A percentile compares a stretch with the other conserved stretches of the same genome.
Evolutionary conservation across 1,140 invertebrate species (phyloP).

Genomic region (Atta cephalotes): DNA sequence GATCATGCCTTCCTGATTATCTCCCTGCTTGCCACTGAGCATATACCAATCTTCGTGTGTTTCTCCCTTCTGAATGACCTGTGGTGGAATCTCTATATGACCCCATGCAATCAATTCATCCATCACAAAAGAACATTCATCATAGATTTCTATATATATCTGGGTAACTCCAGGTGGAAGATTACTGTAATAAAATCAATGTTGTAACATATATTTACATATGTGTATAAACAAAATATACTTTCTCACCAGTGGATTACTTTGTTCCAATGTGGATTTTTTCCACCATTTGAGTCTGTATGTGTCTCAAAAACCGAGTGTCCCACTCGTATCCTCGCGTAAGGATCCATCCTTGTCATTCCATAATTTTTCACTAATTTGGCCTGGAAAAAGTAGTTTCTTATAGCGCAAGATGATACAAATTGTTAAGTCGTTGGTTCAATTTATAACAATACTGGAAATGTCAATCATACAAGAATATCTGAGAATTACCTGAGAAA

Average conservation of each 20-base stretch:
- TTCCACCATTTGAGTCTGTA: constrained; percentile 97
- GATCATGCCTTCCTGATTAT: constrained; percentile 95
- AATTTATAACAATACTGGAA: not conserved
- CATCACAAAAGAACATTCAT: constrained; percentile 98
- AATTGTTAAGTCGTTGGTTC: not conserved
- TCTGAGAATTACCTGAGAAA: constrained; percentile 89
- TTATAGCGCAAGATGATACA: constrained; percentile 15
- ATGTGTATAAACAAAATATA: constrained; percentile 27
- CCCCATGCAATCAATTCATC: constrained; percentile 98
- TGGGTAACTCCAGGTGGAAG: constrained; percentile 95
- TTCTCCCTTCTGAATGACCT: constrained; percentile 92
- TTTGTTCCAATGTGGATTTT: constrained; percentile 98
- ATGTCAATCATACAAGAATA: not conserved
- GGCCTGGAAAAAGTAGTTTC: constrained; percentile 86
- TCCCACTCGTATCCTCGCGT: constrained; percentile 96
- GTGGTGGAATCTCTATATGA: constrained; percentile 93
- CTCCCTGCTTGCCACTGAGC: constrained; percentile 96
- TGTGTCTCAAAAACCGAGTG: constrained; percentile 98
- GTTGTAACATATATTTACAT: not conserved
- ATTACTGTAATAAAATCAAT: constrained; percentile 87
- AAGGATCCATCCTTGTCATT: constrained; percentile 98
- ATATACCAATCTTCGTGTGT: constrained; percentile 98
- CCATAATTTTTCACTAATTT: constrained; percentile 99
- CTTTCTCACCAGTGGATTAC: constrained; percentile 93
- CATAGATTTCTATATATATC: constrained; percentile 97